Base-by-base conservation (phyloP, 2,113 vertebrate species). In the Tupaia tana region DNA sequence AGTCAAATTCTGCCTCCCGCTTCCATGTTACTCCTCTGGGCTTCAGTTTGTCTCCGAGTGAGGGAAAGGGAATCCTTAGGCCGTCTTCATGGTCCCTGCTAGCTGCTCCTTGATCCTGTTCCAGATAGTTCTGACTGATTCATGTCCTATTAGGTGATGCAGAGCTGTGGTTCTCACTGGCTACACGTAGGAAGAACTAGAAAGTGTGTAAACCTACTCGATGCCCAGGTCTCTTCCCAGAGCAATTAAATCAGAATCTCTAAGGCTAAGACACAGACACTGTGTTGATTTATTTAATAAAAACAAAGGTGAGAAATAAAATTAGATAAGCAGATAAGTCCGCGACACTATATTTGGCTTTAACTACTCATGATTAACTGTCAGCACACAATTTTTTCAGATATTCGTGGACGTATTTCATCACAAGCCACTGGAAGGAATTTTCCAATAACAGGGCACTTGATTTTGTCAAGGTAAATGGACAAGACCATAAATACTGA, bases 231-330 rank as follows among this genome's bases (percentile, higher is more conserved):
- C 5, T 81, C 56, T 43, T 43, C 43, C 43, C 43, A 43, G n/a
- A n/a, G n/a, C n/a, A n/a, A n/a, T n/a, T n/a, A n/a, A 84, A 13
- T 67, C 19, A 78, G 70, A 77, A 81, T 81, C 20, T 77, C 79
- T 82, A 74, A 2, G n/a, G 77, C 4, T 25, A 24, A 88, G 31
- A 77, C 9, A 16, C 18, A 66, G n/a, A 43, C 73, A 22, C 54
- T 70, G n/a, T 89, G 27, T 67, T 82, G 82, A 61, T 89, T 66
- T 56, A 91, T 78, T 83, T 58, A 94, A 64, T 90, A 31, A 92
- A 91, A 86, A 77, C 31, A 61, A 95, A 85, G 52, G 43, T 61
- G 52, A 79, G 52, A 89, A 89, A 77, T 25, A 91, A 83, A 73
- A 93, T 25, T 90, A 58, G 69, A 6, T 66, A 84, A 85, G 54